Evolutionary conservation across 2,888 invertebrate genomes (phyloP), one percentile per base, ranked within the genome.

Genomic region (Mylabris sibirica): DNA sequence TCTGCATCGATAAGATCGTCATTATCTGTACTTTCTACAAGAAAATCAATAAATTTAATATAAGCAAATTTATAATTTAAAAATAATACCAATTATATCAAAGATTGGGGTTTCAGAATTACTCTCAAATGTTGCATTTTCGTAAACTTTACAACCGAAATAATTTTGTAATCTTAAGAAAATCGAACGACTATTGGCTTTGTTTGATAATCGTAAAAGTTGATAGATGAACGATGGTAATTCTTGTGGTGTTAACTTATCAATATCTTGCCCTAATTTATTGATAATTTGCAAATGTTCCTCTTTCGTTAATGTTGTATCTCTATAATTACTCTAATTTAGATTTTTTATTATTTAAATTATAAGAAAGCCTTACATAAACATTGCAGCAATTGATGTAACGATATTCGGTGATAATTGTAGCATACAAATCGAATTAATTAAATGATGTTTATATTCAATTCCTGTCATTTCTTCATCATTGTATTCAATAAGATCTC

Each of bases 221-320:
- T 92, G 92, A 83, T 91, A 90, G 0, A 90, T 87, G 35, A 92
- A 84, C 0, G 91, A 88, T 0, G 92, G 92, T 34, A 92, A 77
- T 74, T 90, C 89, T 69, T 90, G 89, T 0, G 90, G 87, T 5
- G 88, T 86, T 64, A 90, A 80, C 61, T 88, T 87, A 65, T 87
- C 86, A 30, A 92, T 82, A 77, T 89, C 87, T 0, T 87, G 85
- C 70, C 90, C 89, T 26, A 92, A 82, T 75, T 90, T 90, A 75
- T 87, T 89, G 2, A 92, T 88, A 1, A 91, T 88, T 78, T 88
- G 86, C 61, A 85, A 84, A 76, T 90, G 90, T 75, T 91, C 89
- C 63, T 86, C 86, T 63, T 88, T 87, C 0, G 87, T 85, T 66
- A 92, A 77, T 20, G 88, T 85, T 79, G 90, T 87, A 75, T 90